Percentiles rank a stretch among this genome's conserved stretches.
phyloP scores from a whole-genome alignment of 2,888 invertebrate genomes.

The Catocala nupta region DNA sequence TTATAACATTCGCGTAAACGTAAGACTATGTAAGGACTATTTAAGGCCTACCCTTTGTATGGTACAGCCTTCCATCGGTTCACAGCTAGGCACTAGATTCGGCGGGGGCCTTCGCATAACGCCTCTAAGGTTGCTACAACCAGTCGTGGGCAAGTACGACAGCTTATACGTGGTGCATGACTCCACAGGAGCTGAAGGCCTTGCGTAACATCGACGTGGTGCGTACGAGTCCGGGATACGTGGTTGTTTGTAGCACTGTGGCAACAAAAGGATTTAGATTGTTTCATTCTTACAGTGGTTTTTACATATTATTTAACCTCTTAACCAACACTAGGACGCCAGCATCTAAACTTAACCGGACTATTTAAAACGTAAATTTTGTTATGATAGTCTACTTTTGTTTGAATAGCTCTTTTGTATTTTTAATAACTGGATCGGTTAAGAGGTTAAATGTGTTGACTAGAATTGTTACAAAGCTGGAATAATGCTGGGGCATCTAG shows the following conservation, averaged over 20 bases:
- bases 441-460: no score
- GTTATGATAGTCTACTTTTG: no score
- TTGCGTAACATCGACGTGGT: conserved; percentile 85
- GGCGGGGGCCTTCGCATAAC: conserved; percentile 65
- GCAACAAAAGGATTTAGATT: not conserved
- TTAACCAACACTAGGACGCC: no score
- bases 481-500: no score
- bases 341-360: no score
- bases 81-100: conserved; percentile 77
- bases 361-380: no score
- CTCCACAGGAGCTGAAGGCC: conserved; percentile 87
- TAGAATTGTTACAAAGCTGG: no score
- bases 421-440: no score
- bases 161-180: conserved; percentile 89
- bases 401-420: no score
- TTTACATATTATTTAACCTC: not conserved
- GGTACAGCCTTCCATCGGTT: conserved; percentile 81
- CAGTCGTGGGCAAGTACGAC: conserved; percentile 86
- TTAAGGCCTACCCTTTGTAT: conserved; percentile 70
- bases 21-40: no score
- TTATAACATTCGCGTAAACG: no score
- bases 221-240: conserved; percentile 87
- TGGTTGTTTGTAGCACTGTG: conserved; percentile 86
- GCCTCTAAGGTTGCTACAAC: conserved; percentile 75
- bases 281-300: not conserved